Base-by-base conservation (phyloP, 1,140 invertebrate species). In the Cotesia vestalis region DNA sequence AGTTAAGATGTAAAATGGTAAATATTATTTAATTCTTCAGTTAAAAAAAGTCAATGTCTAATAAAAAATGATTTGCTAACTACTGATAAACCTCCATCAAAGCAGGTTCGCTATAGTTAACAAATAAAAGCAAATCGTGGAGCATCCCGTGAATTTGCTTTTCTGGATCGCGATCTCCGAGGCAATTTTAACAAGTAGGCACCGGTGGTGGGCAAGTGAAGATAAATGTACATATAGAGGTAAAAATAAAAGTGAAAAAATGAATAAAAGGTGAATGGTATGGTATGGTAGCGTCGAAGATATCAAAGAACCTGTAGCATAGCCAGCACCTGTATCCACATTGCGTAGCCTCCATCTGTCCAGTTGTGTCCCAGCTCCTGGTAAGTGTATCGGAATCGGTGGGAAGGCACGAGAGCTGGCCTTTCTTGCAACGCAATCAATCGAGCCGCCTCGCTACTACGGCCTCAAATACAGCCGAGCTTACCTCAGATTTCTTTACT, bases 351-450 rank as follows among this genome's bases (percentile, higher is more conserved):
- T 83, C 76, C 81, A 80, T 80, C 80, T 79, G 80, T 79, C 69
- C 76, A 46, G 69, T 75, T 69, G 70, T 66, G 40, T 66, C 6
- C 51, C 35, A 51, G 59, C 76, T 69, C 55, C 8, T 64, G n/a
- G 11, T 57, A n/a, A 20, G 66, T 12, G 61, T 53, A 75, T 77
- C 78, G 77, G 61, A 36, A 75, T 77, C 78, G 77, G 77, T 77
- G 78, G 76, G 79, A 81, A 81, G 79, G 69, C 76, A 73, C 63
- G 63, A 80, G 73, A 60, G 17, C 73, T 67, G 73, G 64, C 77
- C 40, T 81, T 72, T 80, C 79, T 81, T 80, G 78, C 74, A 72
- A 64, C 17, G 78, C 77, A 83, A 83, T 83, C 80, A 83, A 83
- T 83, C 82, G 81, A 77, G 78, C 81, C 81, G 81, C 80, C 76